Conservation (phyloP, 2,888 invertebrate species). For the Drosophila antonietae region DNA sequence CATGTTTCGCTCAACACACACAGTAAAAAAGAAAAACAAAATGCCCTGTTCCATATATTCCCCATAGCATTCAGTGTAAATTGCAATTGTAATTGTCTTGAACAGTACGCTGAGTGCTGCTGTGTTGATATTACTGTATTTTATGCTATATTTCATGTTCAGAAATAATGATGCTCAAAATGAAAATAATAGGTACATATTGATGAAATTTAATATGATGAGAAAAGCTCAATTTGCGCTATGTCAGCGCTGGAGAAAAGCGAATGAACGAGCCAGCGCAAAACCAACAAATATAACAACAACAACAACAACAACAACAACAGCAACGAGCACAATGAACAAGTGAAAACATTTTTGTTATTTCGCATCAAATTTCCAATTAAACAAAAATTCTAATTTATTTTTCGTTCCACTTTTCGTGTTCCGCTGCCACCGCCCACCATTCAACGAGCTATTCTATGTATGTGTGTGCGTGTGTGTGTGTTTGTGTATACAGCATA, state of each 20-base stretch:
- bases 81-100: constrained; percentile 16
- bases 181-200: constrained; percentile 65
- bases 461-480: constrained; percentile 9
- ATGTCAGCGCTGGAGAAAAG: constrained; percentile 13
- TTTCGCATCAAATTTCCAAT: constrained; percentile 74
- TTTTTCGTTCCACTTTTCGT: constrained; percentile 47
- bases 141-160: constrained; percentile 58
- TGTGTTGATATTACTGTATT: constrained; percentile 15
- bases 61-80: constrained; percentile 1
- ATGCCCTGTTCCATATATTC: background rate
- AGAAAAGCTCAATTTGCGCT: constrained; percentile 73
- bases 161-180: constrained; percentile 67
- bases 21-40: background rate
- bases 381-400: constrained; percentile 78
- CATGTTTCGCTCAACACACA: background rate
- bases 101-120: background rate
- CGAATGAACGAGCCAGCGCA: constrained; percentile 13
- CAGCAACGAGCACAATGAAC: constrained; percentile 9
- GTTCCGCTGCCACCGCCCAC: background rate
- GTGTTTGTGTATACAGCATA: constrained; percentile 1
- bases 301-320: constrained; percentile 5
- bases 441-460: background rate
- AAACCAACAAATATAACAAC: constrained; percentile 4
- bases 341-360: constrained; percentile 49
- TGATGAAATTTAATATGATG: constrained; percentile 75